Conservation (phyloP, 2,797 vertebrate species). For the Hozukius guyotensis region DNA sequence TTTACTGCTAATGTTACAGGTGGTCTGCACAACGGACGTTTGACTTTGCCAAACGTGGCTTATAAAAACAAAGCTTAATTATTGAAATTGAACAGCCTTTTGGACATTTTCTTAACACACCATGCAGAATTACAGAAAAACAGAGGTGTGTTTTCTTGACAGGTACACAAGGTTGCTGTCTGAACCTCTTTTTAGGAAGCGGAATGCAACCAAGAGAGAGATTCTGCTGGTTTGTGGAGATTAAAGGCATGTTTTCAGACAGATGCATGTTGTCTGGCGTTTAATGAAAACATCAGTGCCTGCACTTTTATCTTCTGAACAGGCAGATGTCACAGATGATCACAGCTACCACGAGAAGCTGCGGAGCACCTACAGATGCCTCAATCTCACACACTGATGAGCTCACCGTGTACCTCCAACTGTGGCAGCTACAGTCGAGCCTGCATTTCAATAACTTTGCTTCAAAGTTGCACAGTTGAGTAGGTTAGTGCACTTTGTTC, state of each 20-base stretch:
- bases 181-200: conserved; percentile 7
- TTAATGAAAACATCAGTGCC: conserved; percentile 51
- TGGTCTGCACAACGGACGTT: background rate
- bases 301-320: conserved; percentile 51
- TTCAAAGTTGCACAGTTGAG: conserved; percentile 10
- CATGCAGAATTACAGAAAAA: conserved; percentile 1
- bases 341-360: conserved; percentile 34
- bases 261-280: conserved; percentile 44
- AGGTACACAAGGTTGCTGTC: conserved; percentile 28
- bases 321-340: conserved; percentile 46
- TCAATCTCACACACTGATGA: conserved; percentile 37
- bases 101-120: background rate
- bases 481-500: conserved; percentile 12
- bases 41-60: background rate
- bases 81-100: background rate
- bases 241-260: conserved; percentile 36
- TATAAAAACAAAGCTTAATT: background rate
- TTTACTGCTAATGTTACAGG: background rate
- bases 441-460: conserved; percentile 15
- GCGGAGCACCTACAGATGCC: conserved; percentile 19
- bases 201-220: background rate
- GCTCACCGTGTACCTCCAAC: background rate
- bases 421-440: background rate
- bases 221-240: conserved; percentile 25
- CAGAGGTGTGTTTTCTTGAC: background rate